Conservation (phyloP, 2,888 invertebrate genomes). For the Drosophila algonquin region DNA sequence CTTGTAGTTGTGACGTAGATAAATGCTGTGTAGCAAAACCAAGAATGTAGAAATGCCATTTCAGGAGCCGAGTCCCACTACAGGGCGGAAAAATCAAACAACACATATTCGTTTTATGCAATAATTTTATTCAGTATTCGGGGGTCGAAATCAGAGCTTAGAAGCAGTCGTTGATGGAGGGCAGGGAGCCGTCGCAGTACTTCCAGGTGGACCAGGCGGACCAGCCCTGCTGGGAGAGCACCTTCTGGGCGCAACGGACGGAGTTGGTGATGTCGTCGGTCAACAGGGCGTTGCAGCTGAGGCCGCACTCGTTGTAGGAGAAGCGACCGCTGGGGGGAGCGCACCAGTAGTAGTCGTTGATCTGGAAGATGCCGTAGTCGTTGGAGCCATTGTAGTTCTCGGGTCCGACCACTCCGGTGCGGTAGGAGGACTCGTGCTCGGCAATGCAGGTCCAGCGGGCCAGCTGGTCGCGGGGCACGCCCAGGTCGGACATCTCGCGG, state of each 20-base stretch:
- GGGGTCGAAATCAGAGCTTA: constrained; percentile 43
- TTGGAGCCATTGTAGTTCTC: constrained; percentile 84
- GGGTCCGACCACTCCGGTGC: constrained; percentile 83
- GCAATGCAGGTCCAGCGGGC: constrained; percentile 75
- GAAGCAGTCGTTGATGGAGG: constrained; percentile 70
- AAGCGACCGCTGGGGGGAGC: constrained; percentile 58
- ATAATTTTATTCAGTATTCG: neutral
- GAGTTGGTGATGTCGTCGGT: constrained; percentile 69
- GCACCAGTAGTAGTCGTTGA: constrained; percentile 81
- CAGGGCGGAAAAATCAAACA: constrained; percentile 25
- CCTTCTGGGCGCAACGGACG: constrained; percentile 70
- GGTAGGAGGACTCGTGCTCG: constrained; percentile 76
- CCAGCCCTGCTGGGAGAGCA: constrained; percentile 74
- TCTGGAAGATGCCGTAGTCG: constrained; percentile 82
- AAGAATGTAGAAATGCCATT: neutral
- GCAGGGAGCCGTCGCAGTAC: constrained; percentile 64
- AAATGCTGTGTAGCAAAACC: neutral
- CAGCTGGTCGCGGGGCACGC: constrained; percentile 65
- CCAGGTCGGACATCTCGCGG: constrained; percentile 70
- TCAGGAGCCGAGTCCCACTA: no score
- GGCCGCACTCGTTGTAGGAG: constrained; percentile 74
- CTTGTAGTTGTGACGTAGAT: neutral
- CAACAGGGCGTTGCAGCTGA: constrained; percentile 69
- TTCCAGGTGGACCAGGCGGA: constrained; percentile 77
- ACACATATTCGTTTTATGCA: neutral